These are phyloP conservation scores for Odontamblyopus rebecca DNA, from an alignment of 2,797 vertebrate species.

Conservation along the genomic window DNA sequence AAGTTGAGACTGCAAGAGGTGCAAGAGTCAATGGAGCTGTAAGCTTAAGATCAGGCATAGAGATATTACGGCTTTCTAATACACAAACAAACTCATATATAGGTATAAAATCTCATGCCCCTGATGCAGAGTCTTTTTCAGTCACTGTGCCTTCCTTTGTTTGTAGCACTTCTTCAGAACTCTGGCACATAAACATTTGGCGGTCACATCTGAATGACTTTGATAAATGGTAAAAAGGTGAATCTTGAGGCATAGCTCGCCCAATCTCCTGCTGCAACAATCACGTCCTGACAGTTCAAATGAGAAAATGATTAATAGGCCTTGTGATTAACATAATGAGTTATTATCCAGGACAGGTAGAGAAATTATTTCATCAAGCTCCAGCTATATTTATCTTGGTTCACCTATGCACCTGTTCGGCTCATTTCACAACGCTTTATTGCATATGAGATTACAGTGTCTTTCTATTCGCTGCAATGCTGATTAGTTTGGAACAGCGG, in stretches of 20 bases:
- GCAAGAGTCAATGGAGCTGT: too few species aligned
- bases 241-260: conserved; percentile 53
- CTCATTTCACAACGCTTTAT: conserved; percentile 63
- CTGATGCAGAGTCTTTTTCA: not conserved
- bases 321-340: conserved; percentile 74
- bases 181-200: not conserved
- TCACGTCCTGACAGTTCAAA: conserved; percentile 72
- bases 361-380: conserved; percentile 75
- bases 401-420: conserved; percentile 74
- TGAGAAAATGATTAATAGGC: conserved; percentile 76
- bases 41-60: not conserved
- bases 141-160: not conserved
- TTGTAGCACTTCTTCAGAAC: not conserved
- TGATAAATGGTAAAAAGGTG: conserved; percentile 64
- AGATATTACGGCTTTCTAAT: not conserved
- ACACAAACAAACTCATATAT: not conserved
- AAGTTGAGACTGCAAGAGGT: too few species aligned
- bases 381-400: conserved; percentile 73
- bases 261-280: conserved; percentile 60
- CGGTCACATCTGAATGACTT: conserved; percentile 30
- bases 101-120: too few species aligned
- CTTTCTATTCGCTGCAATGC: conserved; percentile 47
- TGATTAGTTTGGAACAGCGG: conserved; percentile 63
- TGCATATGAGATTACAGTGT: conserved; percentile 56
- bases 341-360: conserved; percentile 75